phyloP scores from a whole-genome alignment of 2,113 vertebrate species.

The Scomber japonicus region DNA sequence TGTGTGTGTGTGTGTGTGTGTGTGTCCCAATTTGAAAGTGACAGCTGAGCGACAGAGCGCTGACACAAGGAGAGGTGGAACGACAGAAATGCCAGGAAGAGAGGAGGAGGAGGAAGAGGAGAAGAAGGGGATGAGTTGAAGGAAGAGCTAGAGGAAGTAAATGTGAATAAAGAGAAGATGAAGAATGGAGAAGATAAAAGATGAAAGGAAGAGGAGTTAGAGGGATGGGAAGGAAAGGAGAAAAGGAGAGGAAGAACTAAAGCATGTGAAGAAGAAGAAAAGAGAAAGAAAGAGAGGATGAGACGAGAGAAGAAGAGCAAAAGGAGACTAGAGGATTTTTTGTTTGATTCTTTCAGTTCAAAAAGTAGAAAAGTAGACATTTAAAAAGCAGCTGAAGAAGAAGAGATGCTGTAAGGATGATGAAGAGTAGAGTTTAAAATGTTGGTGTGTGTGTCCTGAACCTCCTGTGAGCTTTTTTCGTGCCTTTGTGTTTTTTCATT shows the following conservation, averaged over 20 bases:
- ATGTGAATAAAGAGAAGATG: not conserved
- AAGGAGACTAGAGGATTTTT: too few relatives aligned
- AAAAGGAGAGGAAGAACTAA: too few relatives aligned
- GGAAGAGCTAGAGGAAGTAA: not conserved
- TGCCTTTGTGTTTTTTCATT: too few relatives aligned
- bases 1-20: conserved; percentile 40
- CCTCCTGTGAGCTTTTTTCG: rapidly evolving
- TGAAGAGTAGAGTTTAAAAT: too few relatives aligned
- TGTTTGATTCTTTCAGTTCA: too few relatives aligned
- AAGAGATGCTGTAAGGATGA: too few relatives aligned
- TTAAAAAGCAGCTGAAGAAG: too few relatives aligned
- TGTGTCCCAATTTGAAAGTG: conserved; percentile 61
- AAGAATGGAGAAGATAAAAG: not conserved
- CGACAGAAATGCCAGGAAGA: conserved; percentile 35
- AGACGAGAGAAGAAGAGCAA: not conserved
- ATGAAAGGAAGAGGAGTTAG: too few relatives aligned
- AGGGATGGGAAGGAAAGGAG: too few relatives aligned
- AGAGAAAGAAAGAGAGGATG: not conserved
- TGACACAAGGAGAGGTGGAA: conserved; percentile 65
- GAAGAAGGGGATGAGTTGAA: not conserved
- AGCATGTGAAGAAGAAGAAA: not conserved
- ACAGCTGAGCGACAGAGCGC: conserved; percentile 67
- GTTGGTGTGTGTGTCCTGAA: too few relatives aligned
- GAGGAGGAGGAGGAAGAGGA: too few relatives aligned
- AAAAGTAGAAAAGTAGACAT: too few relatives aligned